A percentile compares a stretch with the other conserved stretches of the same genome.
Conservation (phyloP, 2,113 vertebrate genomes). For the Chionodraco myersi region DNA sequence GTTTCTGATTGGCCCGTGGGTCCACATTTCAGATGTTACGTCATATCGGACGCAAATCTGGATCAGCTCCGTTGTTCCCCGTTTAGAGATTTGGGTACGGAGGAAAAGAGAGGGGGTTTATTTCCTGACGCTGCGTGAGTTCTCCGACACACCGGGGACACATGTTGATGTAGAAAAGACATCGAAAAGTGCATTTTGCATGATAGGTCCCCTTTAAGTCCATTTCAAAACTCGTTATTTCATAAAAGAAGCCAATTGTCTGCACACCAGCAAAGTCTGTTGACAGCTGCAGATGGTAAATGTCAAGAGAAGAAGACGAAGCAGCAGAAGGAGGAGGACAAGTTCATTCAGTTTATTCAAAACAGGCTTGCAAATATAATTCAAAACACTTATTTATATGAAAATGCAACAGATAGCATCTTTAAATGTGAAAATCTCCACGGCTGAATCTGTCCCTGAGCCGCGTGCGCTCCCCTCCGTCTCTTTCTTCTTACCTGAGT, state of each 20-base stretch:
- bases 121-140: too few relatives aligned
- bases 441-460: conserved; percentile 6
- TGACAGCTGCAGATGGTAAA: conserved; percentile 35
- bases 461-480: neutral
- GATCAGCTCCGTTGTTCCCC: too few relatives aligned
- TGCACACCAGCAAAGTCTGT: conserved; percentile 2
- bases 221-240: neutral
- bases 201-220: too few relatives aligned
- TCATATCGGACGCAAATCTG: too few relatives aligned
- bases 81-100: too few relatives aligned
- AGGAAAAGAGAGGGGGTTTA: too few relatives aligned
- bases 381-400: conserved; percentile 54
- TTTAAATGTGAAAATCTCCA: conserved; percentile 50
- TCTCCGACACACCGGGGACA: too few relatives aligned
- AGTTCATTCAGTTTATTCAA: conserved; percentile 26
- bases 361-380: conserved; percentile 3
- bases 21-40: too few relatives aligned
- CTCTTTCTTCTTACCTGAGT: conserved; percentile 7
- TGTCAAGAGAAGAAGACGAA: conserved; percentile 23
- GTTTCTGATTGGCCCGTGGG: too few relatives aligned
- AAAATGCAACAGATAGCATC: conserved; percentile 58
- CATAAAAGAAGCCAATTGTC: too few relatives aligned
- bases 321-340: neutral
- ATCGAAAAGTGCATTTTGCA: too few relatives aligned
- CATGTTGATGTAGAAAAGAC: too few relatives aligned